A percentile compares a stretch with the other conserved stretches of the same genome.
These are phyloP conservation scores for Lepisosteus osseus DNA, from an alignment of 2,113 vertebrate genomes.

Conservation along the genomic window DNA sequence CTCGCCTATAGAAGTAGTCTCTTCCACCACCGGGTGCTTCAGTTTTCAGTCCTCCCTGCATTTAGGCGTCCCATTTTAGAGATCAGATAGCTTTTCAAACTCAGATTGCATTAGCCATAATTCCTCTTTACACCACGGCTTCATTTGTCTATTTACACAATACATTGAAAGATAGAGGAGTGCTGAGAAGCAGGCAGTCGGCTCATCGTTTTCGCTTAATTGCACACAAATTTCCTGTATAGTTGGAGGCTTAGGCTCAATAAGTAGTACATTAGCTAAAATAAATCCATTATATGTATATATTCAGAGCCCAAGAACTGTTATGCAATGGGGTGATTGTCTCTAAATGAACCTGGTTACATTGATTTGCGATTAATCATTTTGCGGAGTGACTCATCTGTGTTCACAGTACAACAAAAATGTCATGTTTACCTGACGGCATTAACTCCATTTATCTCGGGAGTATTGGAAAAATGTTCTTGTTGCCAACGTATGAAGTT, in stretches of 20 bases:
- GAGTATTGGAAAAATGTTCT: constrained; percentile 55
- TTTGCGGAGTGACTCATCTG: constrained; percentile 67
- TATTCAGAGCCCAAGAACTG: constrained; percentile 57
- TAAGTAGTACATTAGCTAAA: constrained; percentile 57
- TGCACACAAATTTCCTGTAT: constrained; percentile 60
- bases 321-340: constrained; percentile 54
- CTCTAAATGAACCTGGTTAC: constrained; percentile 66
- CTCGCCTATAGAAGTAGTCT: neutral
- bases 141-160: constrained; percentile 65
- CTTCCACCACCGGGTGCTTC: neutral
- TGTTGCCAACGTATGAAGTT: constrained; percentile 47
- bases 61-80: constrained; percentile 46
- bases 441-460: constrained; percentile 64
- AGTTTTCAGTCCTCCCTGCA: neutral
- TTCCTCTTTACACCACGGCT: constrained; percentile 62
- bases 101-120: constrained; percentile 61
- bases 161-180: constrained; percentile 50
- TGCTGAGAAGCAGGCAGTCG: constrained; percentile 60
- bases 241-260: constrained; percentile 47
- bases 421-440: constrained; percentile 60
- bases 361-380: constrained; percentile 71
- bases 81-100: constrained; percentile 15
- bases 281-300: constrained; percentile 66
- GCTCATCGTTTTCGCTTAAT: constrained; percentile 65
- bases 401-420: constrained; percentile 62